Evolutionary conservation across 2,888 invertebrate species (phyloP).

Genomic region (Beris morrisii): DNA sequence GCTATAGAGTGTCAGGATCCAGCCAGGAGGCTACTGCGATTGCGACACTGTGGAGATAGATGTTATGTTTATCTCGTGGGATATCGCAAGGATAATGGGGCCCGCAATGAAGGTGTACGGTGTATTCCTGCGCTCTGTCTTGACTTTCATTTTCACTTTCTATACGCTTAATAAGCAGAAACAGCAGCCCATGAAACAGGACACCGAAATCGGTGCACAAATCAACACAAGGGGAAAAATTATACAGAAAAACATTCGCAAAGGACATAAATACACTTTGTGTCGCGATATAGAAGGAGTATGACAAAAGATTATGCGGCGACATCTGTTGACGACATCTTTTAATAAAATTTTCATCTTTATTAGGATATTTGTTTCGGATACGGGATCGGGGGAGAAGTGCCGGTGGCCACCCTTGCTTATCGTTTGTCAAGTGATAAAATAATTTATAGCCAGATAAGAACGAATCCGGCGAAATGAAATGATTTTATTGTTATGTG

Average conservation of each 20-base stretch:
- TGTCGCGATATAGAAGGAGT: slow-evolving; percentile 55
- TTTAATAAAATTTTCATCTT: slow-evolving; percentile 60
- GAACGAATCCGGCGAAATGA: slow-evolving; percentile 34
- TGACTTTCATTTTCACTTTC: too few species aligned
- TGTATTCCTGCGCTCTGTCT: neutral
- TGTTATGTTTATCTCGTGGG: slow-evolving; percentile 31
- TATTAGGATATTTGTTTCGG: slow-evolving; percentile 57
- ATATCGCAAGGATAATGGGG: too few species aligned
- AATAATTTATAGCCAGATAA: slow-evolving; percentile 41
- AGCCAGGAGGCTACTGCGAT: neutral
- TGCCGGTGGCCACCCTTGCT: slow-evolving; percentile 12
- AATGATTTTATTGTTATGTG: slow-evolving; percentile 40
- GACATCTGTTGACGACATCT: slow-evolving; percentile 59
- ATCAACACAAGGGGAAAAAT: slow-evolving; percentile 21
- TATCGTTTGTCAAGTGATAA: slow-evolving; percentile 38
- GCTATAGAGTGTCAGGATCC: slow-evolving; percentile 3
- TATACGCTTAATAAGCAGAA: neutral
- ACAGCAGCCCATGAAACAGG: neutral
- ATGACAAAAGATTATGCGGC: slow-evolving; percentile 58
- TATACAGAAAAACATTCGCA: slow-evolving; percentile 19
- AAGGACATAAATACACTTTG: slow-evolving; percentile 42
- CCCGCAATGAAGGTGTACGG: slow-evolving; percentile 4
- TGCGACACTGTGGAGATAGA: slow-evolving; percentile 29
- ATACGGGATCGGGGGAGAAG: slow-evolving; percentile 36
- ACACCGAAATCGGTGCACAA: neutral